Evolutionary conservation across 2,888 invertebrate species (phyloP), one percentile per base, ranked within the genome.

Genomic region (Hydriomena furcata): DNA sequence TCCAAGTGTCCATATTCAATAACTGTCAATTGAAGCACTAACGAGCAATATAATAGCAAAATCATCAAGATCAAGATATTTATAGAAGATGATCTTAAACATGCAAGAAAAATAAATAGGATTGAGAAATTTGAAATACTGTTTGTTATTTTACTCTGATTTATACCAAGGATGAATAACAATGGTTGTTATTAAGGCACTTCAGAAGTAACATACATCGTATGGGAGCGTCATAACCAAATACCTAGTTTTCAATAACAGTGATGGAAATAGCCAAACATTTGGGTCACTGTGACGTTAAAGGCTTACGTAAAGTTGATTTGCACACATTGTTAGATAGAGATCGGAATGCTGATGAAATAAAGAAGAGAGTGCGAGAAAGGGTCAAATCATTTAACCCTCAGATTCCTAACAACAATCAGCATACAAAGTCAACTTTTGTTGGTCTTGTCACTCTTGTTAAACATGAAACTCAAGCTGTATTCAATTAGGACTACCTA

Each of bases 381-480:
- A 56, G 52, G 76, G 86, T 89, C 83, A 86, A 76, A 78, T 84
- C 66, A 81, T 72, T 86, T 86, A 75, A 88, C 87, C 83, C 66
- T 56, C 65, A 75, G 80, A 86, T 85, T 86, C 85, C 72, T 76
- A 61, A 60, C 67, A 63, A 79, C 85, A 88, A 87, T 87, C 89
- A 86, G 84, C 86, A 84, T 85, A 87, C 87, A 82, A 88, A 87
- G 86, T 71, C 62, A 74, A 67, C 51, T 72, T 70, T 73, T 82
- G 76, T 84, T 84, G 76, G 72, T 79, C 73, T 76, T 73, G 73
- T 74, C 73, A 68, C 61, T 68, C 75, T 73, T 65, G 71, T 82
- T 81, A 76, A 76, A 70, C 64, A 70, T 76, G 85, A 77, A 77
- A 86, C 79, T 76, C 76, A 78, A 88, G 78, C 73, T 72, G 72